Conservation (phyloP, 2,888 invertebrate species). For the Chalcis sispes region DNA sequence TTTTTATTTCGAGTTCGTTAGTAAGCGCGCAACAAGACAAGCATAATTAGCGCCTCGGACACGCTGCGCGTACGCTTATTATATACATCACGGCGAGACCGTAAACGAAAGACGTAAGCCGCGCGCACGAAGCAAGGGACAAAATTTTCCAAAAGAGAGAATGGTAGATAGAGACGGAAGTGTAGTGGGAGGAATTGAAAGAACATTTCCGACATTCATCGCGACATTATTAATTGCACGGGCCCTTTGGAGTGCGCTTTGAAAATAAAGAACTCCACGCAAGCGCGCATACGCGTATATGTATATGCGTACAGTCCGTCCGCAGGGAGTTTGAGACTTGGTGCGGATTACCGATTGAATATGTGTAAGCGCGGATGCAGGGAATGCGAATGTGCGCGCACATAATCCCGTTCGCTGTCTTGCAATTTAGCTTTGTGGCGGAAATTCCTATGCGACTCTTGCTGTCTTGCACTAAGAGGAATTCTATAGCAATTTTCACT, state of each 20-base stretch:
- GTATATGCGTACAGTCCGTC: background rate
- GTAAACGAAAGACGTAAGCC: background rate
- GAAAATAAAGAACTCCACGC: too few species aligned
- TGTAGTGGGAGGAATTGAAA: slow-evolving; percentile 46
- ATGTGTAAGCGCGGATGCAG: too few species aligned
- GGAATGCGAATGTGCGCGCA: too few species aligned
- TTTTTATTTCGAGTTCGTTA: slow-evolving; percentile 53
- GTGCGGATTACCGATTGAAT: slow-evolving; percentile 1
- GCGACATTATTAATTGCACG: slow-evolving; percentile 57
- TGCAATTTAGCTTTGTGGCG: too few species aligned
- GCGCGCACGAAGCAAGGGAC: background rate
- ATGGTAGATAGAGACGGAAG: background rate
- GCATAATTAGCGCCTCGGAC: slow-evolving; percentile 52
- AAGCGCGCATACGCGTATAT: background rate
- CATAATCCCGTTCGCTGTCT: too few species aligned
- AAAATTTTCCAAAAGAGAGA: slow-evolving; percentile 10
- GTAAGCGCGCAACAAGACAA: slow-evolving; percentile 8
- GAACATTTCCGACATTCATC: slow-evolving; percentile 55
- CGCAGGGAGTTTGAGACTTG: background rate
- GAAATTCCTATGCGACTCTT: too few species aligned
- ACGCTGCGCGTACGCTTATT: background rate
- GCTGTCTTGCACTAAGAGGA: too few species aligned
- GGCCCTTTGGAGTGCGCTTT: slow-evolving; percentile 31
- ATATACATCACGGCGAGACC: background rate
- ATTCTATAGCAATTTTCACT: too few species aligned